Evolutionary conservation across 2,888 invertebrate species (phyloP), one percentile per base, ranked within the genome.

Genomic region (Molorchus minor): DNA sequence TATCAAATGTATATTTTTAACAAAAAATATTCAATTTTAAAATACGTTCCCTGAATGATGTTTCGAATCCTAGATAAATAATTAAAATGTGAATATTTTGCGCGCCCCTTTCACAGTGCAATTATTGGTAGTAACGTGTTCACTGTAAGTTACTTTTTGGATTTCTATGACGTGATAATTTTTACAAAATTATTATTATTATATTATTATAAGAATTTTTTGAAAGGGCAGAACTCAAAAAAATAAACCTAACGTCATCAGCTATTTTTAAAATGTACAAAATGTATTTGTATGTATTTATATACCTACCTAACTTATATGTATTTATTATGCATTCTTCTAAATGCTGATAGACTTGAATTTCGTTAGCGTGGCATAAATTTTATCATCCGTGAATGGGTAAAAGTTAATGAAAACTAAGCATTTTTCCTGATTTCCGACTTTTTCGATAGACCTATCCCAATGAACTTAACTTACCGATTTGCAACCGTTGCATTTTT

Each of bases 401-500:
- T 17, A 47, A 36, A 4, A 10, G 8, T 5, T 30, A 36, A n/a
- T 47, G 36, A 45, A 16, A 13, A n/a, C 20, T 47, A 36, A 47
- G 35, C 47, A 47, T 13, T 30, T 51, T 47, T 46, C 15, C 20
- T 47, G 15, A 30, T 36, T 20, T 13, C 13, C 20, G 10, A 25
- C 13, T 17, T 38, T 1, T 35, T 38, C 15, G 8, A 3, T 25
- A 25, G 40, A 41, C 52, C 52, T 52, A 41, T 21, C 41, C 41
- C 41, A 52, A 52, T 29, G 16, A 16, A 25, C 10, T 29, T n/a
- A 16, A 25, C 10, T 29, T 2, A n/a, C n/a, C 40, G 40, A 40
- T 0, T 16, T 52, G 52, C 52, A 52, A 13, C 41, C 13, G 29
- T 25, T 52, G 52, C 52, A 52, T 17, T 52, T 41, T 41, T 41